A percentile compares a stretch with the other conserved stretches of the same genome.
These are phyloP conservation scores for Tricholaema leucomelas DNA, from an alignment of 2,113 vertebrate species.

Conservation along the genomic window DNA sequence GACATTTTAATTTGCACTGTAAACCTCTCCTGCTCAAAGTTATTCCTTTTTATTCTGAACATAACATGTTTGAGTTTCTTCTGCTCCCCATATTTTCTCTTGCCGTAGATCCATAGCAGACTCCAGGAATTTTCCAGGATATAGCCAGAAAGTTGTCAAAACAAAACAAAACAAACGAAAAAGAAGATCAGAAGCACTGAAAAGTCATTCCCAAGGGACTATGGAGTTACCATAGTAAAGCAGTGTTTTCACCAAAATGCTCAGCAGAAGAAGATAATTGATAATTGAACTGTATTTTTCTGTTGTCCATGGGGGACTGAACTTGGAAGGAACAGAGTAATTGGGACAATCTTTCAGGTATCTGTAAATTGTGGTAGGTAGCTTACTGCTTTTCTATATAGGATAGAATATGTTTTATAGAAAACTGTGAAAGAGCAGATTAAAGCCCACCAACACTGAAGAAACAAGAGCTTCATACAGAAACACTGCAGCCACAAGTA, in stretches of 20 bases:
- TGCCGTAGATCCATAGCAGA: neutral
- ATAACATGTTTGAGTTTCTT: neutral
- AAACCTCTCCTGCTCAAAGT: neutral
- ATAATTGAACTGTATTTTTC: neutral
- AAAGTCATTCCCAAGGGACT: neutral
- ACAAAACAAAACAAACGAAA: neutral
- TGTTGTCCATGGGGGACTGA: neutral
- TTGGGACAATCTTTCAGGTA: neutral
- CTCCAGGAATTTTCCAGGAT: neutral
- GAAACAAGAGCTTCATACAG: neutral
- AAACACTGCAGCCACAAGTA: neutral
- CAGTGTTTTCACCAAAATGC: constrained; percentile 24
- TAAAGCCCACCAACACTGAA: neutral
- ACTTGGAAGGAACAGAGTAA: neutral
- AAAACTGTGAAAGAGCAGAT: neutral
- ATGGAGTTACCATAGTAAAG: constrained; percentile 36
- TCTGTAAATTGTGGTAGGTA: neutral
- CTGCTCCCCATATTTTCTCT: neutral
- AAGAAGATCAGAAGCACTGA: neutral
- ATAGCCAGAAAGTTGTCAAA: constrained; percentile 4
- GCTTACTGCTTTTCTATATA: neutral
- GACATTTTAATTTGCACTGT: neutral
- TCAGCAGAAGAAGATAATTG: constrained; percentile 19
- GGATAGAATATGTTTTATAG: neutral
- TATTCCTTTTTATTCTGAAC: neutral